phyloP scores from a whole-genome alignment of 35 echinoderm and acorn worm genomes.

The Patiria miniata region DNA sequence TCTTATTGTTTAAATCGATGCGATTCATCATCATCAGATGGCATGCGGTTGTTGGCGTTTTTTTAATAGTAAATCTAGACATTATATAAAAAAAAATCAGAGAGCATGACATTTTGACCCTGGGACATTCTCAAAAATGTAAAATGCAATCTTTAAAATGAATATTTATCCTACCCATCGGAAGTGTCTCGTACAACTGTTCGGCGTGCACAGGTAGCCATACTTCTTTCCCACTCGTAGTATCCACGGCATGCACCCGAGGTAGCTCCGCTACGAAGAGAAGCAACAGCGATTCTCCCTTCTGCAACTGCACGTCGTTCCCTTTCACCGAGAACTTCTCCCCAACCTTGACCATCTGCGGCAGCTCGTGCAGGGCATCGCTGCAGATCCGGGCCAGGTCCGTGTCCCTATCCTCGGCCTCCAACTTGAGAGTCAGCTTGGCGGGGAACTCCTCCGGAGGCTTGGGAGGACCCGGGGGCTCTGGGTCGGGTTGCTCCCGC shows the following conservation, averaged over 20 bases:
- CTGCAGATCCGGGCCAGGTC: not conserved
- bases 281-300: slow-evolving; percentile 10
- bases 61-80: too few relatives aligned
- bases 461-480: not conserved
- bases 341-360: not conserved
- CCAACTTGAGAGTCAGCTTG: not conserved
- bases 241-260: not conserved
- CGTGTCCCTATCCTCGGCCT: not conserved
- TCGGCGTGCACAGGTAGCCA: slow-evolving; percentile 39
- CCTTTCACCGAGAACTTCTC: slow-evolving; percentile 10
- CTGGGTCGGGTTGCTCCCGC: not conserved
- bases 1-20: too few relatives aligned
- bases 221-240: not conserved
- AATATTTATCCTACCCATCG: not conserved
- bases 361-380: slow-evolving; percentile 14
- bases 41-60: too few relatives aligned
- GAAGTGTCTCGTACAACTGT: slow-evolving; percentile 28
- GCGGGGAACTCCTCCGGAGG: slow-evolving; percentile 16
- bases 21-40: too few relatives aligned
- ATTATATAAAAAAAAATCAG: too few relatives aligned
- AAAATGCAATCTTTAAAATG: too few relatives aligned
- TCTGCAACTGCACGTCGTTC: not conserved
- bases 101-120: too few relatives aligned
- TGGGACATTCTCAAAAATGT: too few relatives aligned
- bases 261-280: slow-evolving; percentile 24